Percentiles rank a stretch among this genome's conserved stretches.
Evolutionary conservation across 2,797 vertebrate species (phyloP).

Genomic region (Dendrocincla fuliginosa): DNA sequence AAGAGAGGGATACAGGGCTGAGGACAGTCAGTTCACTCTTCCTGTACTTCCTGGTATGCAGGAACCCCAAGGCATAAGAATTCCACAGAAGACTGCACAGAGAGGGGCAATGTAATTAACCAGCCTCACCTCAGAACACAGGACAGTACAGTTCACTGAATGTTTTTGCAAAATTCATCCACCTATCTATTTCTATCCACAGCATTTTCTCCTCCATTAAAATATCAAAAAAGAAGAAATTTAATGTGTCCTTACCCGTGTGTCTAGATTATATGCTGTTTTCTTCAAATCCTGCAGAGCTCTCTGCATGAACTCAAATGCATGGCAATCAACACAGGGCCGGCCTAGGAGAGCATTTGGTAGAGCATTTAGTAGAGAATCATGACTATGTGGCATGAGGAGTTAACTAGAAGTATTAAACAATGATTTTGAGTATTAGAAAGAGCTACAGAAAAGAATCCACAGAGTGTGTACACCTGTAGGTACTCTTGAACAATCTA

Average conservation of each 20-base stretch:
- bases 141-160: background rate
- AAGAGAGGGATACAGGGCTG: background rate
- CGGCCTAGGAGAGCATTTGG: conserved; percentile 80
- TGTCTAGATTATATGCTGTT: conserved; percentile 92
- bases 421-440: background rate
- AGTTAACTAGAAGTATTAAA: background rate
- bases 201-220: background rate
- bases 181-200: background rate
- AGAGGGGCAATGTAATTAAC: background rate
- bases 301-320: conserved; percentile 98
- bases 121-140: background rate
- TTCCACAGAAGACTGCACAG: background rate
- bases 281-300: conserved; percentile 95
- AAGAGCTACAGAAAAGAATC: background rate
- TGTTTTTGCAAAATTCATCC: background rate
- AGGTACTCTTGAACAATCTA: background rate
- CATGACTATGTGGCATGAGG: background rate
- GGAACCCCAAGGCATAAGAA: background rate
- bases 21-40: background rate
- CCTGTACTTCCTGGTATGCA: background rate
- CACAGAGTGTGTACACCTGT: background rate
- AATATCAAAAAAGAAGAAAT: background rate
- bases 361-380: background rate
- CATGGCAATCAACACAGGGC: conserved; percentile 96
- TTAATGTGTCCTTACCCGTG: conserved; percentile 80